These are phyloP conservation scores for Meghimatium bilineatum DNA, from an alignment of 2,888 invertebrate species.

Conservation along the genomic window DNA sequence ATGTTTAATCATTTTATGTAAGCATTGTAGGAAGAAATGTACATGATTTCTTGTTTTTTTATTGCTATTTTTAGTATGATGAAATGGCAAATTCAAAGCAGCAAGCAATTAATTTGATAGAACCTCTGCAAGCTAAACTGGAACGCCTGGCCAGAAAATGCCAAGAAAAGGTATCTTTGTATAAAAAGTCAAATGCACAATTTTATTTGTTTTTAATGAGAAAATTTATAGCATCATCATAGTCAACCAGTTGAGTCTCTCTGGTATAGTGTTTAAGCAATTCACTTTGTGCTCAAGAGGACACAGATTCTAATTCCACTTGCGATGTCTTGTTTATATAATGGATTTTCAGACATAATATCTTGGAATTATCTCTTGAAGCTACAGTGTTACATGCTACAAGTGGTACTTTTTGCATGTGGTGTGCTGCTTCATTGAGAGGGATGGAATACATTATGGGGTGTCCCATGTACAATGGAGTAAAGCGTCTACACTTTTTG, in stretches of 20 bases:
- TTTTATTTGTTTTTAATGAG: not conserved
- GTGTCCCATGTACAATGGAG: no score
- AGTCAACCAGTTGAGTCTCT: not conserved
- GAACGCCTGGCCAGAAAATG: conserved; percentile 67
- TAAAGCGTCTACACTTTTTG: no score
- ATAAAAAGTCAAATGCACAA: not conserved
- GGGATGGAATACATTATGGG: no score
- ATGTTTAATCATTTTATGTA: not conserved
- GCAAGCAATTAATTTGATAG: conserved; percentile 58
- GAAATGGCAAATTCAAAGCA: conserved; percentile 61
- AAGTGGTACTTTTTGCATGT: no score
- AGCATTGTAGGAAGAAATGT: not conserved
- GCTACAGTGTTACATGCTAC: no score
- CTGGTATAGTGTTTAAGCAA: no score
- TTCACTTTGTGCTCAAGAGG: no score
- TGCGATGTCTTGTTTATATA: no score
- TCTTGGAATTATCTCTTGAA: no score
- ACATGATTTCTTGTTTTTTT: not conserved
- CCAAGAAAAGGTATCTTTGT: conserved; percentile 66
- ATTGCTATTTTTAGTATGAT: conserved; percentile 57
- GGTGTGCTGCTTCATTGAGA: no score
- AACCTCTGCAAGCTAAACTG: conserved; percentile 65
- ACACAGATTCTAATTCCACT: no score
- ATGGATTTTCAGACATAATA: no score
- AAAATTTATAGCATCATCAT: not conserved